Conservation (phyloP, 2,113 vertebrate species). For the Strix aluco region DNA sequence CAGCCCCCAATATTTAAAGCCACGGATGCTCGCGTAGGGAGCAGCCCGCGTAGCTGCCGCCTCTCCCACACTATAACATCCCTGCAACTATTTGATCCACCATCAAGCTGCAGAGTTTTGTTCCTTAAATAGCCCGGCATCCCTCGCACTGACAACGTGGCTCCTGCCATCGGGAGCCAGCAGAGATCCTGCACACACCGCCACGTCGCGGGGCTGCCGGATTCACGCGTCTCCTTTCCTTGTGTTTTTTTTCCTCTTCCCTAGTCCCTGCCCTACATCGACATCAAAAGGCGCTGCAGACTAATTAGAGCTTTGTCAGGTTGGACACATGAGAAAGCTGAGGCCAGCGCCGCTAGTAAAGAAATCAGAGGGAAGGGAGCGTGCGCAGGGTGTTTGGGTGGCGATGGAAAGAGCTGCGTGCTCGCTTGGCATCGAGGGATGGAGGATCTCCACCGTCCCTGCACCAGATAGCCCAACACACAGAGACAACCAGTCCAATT, state of each 20-base stretch:
- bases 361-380: neutral
- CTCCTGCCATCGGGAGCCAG: neutral
- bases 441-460: neutral
- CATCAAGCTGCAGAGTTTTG: neutral
- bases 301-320: neutral
- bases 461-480: neutral
- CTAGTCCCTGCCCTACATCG: neutral
- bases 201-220: rapidly evolving
- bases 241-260: neutral
- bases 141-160: neutral
- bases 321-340: neutral
- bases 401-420: neutral
- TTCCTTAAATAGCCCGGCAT: neutral
- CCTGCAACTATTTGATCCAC: neutral
- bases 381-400: rapidly evolving
- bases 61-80: neutral
- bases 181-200: neutral
- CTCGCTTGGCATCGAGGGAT: rapidly evolving
- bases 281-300: neutral
- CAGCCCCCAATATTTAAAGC: neutral
- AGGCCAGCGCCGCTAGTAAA: neutral
- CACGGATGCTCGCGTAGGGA: rapidly evolving
- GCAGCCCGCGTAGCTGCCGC: neutral
- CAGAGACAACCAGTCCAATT: neutral
- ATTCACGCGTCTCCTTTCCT: neutral